Conservation (phyloP, 2,888 invertebrate genomes). For the Petrolisthes cinctipes region DNA sequence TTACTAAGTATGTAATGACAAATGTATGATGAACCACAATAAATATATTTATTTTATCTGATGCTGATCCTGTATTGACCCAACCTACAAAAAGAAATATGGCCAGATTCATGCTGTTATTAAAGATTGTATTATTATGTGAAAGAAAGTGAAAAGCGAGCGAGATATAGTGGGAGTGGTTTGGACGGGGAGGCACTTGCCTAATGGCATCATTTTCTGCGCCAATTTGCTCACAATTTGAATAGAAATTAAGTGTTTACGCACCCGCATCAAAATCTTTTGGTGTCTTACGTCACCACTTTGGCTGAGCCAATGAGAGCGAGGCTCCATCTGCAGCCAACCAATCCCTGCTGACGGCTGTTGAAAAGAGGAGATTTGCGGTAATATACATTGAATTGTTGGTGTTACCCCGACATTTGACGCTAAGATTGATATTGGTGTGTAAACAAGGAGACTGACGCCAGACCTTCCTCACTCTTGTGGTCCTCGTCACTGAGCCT, state of each 20-base stretch:
- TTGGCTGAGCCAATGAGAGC: constrained; percentile 49
- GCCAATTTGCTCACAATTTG: constrained; percentile 66
- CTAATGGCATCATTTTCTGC: constrained; percentile 65
- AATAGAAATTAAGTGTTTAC: constrained; percentile 66
- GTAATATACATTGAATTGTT: constrained; percentile 62
- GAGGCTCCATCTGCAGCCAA: constrained; percentile 20
- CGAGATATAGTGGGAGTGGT: constrained; percentile 23
- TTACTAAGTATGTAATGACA: no score
- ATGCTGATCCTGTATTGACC: no score
- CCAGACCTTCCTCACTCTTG: constrained; percentile 22
- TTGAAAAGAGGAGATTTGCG: constrained; percentile 57
- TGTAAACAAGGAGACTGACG: constrained; percentile 46
- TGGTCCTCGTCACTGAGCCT: constrained; percentile 13
- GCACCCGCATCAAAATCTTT: constrained; percentile 61
- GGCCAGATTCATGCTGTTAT: not conserved
- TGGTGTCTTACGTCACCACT: constrained; percentile 55
- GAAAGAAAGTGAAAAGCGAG: constrained; percentile 29
- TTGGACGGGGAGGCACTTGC: constrained; percentile 52
- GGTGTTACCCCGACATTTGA: constrained; percentile 61
- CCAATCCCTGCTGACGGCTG: constrained; percentile 38
- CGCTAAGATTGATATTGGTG: constrained; percentile 59
- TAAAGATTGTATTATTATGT: not conserved
- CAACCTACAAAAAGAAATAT: no score
- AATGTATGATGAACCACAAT: no score
- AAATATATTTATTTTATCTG: no score